These are phyloP conservation scores for Palythoa heliodiscus DNA, from an alignment of 92 coral and sea anemone species.

Conservation along the genomic window DNA sequence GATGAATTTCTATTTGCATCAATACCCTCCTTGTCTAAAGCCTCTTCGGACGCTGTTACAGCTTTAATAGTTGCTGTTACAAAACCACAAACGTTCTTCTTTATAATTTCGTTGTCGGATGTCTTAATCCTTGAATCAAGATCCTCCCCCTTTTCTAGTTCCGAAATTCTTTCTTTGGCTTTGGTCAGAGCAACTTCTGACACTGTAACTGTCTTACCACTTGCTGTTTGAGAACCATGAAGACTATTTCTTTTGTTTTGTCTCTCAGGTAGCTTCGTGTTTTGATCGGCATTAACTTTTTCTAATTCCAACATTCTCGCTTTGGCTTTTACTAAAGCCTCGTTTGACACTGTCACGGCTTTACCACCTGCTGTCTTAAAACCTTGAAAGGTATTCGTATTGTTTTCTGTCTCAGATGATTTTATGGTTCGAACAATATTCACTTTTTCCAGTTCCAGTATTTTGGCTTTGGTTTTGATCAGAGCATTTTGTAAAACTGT, in stretches of 20 bases:
- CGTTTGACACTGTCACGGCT: slow-evolving; percentile 46
- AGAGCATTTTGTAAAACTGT: not conserved
- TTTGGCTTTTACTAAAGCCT: slow-evolving; percentile 51
- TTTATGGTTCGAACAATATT: not conserved
- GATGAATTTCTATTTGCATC: not conserved
- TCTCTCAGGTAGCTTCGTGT: not conserved
- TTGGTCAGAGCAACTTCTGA: slow-evolving; percentile 14
- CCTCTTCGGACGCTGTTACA: slow-evolving; percentile 71
- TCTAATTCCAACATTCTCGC: slow-evolving; percentile 8
- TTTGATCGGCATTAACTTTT: not conserved
- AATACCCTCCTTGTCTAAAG: slow-evolving; percentile 27
- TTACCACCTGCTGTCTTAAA: slow-evolving; percentile 68
- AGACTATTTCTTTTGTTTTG: not conserved
- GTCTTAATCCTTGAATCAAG: no score
- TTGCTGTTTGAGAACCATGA: slow-evolving; percentile 9
- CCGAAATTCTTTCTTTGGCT: not conserved
- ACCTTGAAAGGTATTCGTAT: not conserved
- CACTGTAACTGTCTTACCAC: slow-evolving; percentile 6
- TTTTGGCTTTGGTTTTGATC: not conserved
- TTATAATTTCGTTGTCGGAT: not conserved
- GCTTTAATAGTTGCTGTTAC: slow-evolving; percentile 60
- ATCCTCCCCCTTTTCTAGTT: slow-evolving; percentile 16
- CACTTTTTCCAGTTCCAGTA: slow-evolving; percentile 12
- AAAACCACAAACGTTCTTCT: slow-evolving; percentile 26
- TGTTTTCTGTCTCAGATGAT: not conserved